A percentile compares a stretch with the other conserved stretches of the same genome.
These are phyloP conservation scores for Pitangus sulphuratus DNA, from an alignment of 2,797 vertebrate species.

Conservation along the genomic window DNA sequence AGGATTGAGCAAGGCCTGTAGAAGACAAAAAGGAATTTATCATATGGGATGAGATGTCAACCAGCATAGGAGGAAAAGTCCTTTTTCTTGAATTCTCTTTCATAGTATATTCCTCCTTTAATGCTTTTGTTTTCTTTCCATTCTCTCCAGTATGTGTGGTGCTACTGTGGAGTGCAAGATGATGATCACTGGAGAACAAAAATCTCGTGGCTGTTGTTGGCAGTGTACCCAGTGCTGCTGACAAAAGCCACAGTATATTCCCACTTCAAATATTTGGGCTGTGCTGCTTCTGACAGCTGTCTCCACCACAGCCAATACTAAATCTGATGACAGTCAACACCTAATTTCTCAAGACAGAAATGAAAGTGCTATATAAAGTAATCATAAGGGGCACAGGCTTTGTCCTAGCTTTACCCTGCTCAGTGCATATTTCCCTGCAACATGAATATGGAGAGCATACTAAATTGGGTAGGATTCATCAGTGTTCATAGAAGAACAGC, in stretches of 20 bases:
- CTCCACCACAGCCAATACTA: background rate
- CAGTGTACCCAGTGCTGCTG: background rate
- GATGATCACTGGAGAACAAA: background rate
- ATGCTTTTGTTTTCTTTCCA: background rate
- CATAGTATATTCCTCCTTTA: background rate
- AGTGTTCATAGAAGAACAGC: background rate
- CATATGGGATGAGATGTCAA: background rate
- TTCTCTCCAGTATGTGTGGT: background rate
- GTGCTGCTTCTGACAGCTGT: conserved; percentile 18
- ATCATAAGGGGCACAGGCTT: background rate
- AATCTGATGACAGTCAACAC: background rate
- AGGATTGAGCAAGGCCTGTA: background rate
- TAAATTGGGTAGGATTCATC: background rate
- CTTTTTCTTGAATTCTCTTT: background rate
- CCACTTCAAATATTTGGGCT: conserved; percentile 8
- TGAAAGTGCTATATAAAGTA: background rate
- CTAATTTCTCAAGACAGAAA: conserved; percentile 35
- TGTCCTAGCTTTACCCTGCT: background rate
- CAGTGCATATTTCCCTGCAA: background rate
- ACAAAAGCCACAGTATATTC: conserved; percentile 14
- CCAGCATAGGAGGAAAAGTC: background rate
- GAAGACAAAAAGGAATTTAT: background rate
- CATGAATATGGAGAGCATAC: background rate
- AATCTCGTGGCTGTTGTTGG: background rate
- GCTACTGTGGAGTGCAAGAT: background rate